A percentile compares a stretch with the other conserved stretches of the same genome.
phyloP scores from a whole-genome alignment of 2,888 invertebrate species.

The Liopterus haemorrhoidalis region DNA sequence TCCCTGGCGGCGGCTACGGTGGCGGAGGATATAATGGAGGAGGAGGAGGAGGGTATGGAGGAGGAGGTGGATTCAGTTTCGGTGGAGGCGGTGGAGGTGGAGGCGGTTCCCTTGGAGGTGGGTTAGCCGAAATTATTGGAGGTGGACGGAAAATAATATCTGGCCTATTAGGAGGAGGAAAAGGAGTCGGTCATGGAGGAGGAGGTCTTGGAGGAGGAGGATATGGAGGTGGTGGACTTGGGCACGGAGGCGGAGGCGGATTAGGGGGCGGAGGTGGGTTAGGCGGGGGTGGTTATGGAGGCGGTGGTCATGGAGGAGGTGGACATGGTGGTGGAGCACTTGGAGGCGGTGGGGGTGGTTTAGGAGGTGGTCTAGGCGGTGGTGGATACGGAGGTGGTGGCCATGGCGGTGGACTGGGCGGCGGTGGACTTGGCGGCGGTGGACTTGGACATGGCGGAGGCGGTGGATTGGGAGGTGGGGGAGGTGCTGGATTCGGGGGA shows the following conservation, averaged over 20 bases:
- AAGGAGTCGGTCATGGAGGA: not conserved
- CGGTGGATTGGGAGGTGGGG: not conserved
- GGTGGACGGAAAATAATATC: no score
- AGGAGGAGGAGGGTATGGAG: slow-evolving; percentile 16
- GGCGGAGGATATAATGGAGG: slow-evolving; percentile 9
- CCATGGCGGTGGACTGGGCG: not conserved
- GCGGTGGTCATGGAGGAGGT: slow-evolving; percentile 22
- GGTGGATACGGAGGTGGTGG: slow-evolving; percentile 12
- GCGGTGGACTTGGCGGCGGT: slow-evolving; percentile 1
- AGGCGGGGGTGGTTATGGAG: slow-evolving; percentile 28
- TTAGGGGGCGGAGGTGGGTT: slow-evolving; percentile 22
- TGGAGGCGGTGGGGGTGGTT: slow-evolving; percentile 29
- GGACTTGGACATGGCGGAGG: slow-evolving; percentile 5
- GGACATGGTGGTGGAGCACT: slow-evolving; percentile 34
- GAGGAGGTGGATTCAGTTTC: slow-evolving; percentile 6
- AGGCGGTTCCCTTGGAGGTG: no score
- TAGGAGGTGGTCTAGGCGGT: slow-evolving; percentile 13
- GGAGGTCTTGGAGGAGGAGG: slow-evolving; percentile 11
- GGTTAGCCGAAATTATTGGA: no score
- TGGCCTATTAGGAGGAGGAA: no score
- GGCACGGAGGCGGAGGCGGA: slow-evolving; percentile 12
- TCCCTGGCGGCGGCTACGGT: slow-evolving; percentile 13
- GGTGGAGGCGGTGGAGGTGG: slow-evolving; percentile 1
- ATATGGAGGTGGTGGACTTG: slow-evolving; percentile 2
- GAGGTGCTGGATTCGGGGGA: not conserved